Evolutionary conservation across 2,888 invertebrate species (phyloP).

Genomic region (Agriopis leucophaearia): DNA sequence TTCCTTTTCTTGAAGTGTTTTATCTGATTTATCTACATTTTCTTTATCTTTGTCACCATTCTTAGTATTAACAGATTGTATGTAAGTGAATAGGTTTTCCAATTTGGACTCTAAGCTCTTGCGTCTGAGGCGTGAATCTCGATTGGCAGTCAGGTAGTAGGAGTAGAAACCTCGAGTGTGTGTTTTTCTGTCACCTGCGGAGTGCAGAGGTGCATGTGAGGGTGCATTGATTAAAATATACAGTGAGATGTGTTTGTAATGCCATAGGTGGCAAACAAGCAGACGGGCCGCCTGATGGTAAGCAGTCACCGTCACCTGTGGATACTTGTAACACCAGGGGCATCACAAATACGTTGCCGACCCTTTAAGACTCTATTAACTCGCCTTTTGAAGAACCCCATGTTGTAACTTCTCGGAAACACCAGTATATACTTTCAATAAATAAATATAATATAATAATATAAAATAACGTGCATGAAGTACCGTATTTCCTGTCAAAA

Average conservation of each 20-base stretch:
- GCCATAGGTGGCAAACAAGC: too few species aligned
- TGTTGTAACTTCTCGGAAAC: too few species aligned
- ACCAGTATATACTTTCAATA: too few species aligned
- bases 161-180: conserved; percentile 57
- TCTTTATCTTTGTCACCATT: conserved; percentile 12
- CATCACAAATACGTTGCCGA: too few species aligned
- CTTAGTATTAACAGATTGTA: conserved; percentile 38
- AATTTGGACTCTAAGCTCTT: conserved; percentile 40
- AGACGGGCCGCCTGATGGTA: too few species aligned
- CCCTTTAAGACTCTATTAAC: too few species aligned
- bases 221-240: conserved; percentile 18
- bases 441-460: too few species aligned
- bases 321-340: too few species aligned
- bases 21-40: conserved; percentile 4
- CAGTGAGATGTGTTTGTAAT: conserved; percentile 7
- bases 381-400: too few species aligned
- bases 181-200: conserved; percentile 60
- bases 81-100: conserved; percentile 35
- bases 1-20: background rate
- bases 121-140: conserved; percentile 31
- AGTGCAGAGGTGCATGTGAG: conserved; percentile 33
- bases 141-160: conserved; percentile 51
- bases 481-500: too few species aligned
- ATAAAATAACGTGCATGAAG: too few species aligned
- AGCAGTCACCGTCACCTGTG: too few species aligned